Base-by-base conservation (phyloP, 1,140 invertebrate genomes). In the Drosophila elegans region DNA sequence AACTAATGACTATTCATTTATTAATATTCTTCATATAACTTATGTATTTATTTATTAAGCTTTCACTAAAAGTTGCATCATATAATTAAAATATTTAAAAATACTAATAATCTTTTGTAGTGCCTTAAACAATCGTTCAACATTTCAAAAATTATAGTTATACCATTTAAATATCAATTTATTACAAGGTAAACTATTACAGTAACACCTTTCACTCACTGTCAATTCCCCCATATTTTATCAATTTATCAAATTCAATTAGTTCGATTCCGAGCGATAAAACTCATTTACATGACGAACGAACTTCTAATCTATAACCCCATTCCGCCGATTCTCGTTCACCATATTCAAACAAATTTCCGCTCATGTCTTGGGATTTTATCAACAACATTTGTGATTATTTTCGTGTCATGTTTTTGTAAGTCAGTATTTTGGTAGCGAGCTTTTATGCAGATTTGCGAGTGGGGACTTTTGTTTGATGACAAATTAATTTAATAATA, bases 401-500 rank as follows among this genome's bases (percentile, higher is more conserved):
- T 79, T 76, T 86, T 78, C 68, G 62, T 75, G 83, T 86, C 83
- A 79, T 86, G 82, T 86, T 88, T 64, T 61, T 76, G 51, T 66
- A 42, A 64, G 59, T 69, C 59, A 13, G 52, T 38, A 44, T 64
- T 78, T 29, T 13, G 42, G 11, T 48, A 51, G 38, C 21, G n/a
- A 69, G 68, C 66, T 88, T 80, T 86, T 88, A 86, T 86, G 83
- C 83, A 88, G 83, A 86, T 88, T 86, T 88, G 21, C 49, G 49
- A 45, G 39, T 52, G 69, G 46, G 57, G 44, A 74, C 55, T 69
- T 85, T 88, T 86, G 82, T 88, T 86, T 86, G 83, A 86, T 82
- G 66, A 86, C 83, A 86, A 83, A 86, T 86, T 86, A 86, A 86
- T 86, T 86, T 88, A 76, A 86, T 89, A 88, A 86, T 86, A 86